Evolutionary conservation across 2,113 vertebrate species (phyloP).

Genomic region (Apodemus sylvaticus): DNA sequence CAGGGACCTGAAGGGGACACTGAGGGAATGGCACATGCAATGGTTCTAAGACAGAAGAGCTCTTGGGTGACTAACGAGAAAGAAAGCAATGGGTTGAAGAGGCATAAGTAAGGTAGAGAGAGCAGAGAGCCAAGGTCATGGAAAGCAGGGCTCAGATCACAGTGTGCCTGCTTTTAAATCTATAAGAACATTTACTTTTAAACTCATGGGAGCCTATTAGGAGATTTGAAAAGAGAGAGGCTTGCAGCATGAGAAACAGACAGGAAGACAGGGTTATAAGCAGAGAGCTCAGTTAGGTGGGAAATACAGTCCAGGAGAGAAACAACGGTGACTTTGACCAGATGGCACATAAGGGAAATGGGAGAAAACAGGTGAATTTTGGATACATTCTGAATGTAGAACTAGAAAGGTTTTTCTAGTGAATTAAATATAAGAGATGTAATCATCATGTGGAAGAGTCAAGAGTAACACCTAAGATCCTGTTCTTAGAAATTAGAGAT

Average conservation of each 20-base stretch:
- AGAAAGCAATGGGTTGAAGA: neutral
- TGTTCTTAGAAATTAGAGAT: neutral
- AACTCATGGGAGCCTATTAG: neutral
- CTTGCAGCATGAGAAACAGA: neutral
- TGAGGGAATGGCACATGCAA: neutral
- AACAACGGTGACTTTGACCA: neutral
- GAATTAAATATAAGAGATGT: neutral
- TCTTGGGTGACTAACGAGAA: neutral
- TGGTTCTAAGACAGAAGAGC: neutral
- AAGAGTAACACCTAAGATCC: neutral
- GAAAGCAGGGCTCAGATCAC: neutral
- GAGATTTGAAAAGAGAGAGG: neutral
- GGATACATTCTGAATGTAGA: neutral
- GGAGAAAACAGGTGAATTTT: neutral
- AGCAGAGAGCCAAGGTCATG: neutral
- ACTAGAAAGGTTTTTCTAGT: neutral
- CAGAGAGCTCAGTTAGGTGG: neutral
- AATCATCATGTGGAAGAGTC: neutral
- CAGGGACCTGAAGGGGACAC: neutral
- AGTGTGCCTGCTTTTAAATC: neutral
- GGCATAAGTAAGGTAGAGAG: neutral
- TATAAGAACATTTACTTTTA: neutral
- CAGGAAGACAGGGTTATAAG: neutral
- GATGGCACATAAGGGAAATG: fast-evolving
- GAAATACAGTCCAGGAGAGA: neutral